Base-by-base conservation (phyloP, 2,888 invertebrate species). In the Chymomyza procnemis region DNA sequence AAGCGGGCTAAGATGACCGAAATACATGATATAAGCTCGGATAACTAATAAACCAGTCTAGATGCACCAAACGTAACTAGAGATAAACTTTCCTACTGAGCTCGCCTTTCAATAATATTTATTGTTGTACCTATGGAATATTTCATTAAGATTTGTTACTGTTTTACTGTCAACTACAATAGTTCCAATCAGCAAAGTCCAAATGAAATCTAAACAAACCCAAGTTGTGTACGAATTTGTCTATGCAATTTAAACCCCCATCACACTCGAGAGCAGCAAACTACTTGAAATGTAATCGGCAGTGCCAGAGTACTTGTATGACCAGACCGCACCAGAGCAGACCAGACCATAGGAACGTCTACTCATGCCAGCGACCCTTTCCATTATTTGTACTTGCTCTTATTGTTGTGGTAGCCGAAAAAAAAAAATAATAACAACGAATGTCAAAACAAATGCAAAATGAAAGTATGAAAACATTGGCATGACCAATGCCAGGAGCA, bases 221-320 rank as follows among this genome's bases (percentile, higher is more conserved):
- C 56, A 56, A 61, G 73, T 67, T 80, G 73, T 67, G 80, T 75
- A 66, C 75, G 78, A 72, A 74, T 47, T 80, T 75, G 86, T 80
- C 86, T 80, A 83, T 83, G 84, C 68, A 78, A 77, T 54, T 54
- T 54, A 21, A 52, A 54, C 54, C 50, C 50, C 19, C 54, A 54
- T 19, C 54, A 54, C 34, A 41, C 34, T 41, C 12, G 34, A 41
- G 12, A 41, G 34, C 34, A 41, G 34, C 34, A 41, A 41, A 41
- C 76, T 79, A 81, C 81, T 82, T 87, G 82, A 82, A 82, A 82
- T 63, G 85, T 82, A 87, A 82, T 82, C 81, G 87, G 76, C 82
- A 85, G 82, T 86, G 85, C 76, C 76, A 19, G 19, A 72, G 85
- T 82, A 81, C 85, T 82, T 81, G 81, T 87, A 87, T 87, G 81